Percentiles rank a stretch among this genome's conserved stretches.
phyloP scores from a whole-genome alignment of 2,113 vertebrate species.

The Actenoides lindsayi region DNA sequence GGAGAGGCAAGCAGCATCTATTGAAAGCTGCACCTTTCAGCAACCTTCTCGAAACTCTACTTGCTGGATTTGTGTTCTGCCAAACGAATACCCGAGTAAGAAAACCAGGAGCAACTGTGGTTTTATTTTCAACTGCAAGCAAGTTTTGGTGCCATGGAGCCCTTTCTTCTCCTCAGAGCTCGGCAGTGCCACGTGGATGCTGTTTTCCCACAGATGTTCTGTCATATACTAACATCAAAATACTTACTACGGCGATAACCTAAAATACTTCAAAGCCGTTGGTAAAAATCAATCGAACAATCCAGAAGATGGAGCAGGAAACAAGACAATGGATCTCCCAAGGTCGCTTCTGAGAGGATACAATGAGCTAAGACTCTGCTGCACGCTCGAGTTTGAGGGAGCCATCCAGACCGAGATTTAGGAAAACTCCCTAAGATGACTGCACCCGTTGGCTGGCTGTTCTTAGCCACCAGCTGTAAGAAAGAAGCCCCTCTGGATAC shows the following conservation, averaged over 20 bases:
- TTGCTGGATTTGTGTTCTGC: neutral
- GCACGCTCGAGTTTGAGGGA: neutral
- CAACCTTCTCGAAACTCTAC: neutral
- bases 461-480: neutral
- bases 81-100: neutral
- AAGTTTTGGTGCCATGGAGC: neutral
- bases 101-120: neutral
- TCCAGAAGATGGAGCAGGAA: neutral
- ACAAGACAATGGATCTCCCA: neutral
- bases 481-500: neutral
- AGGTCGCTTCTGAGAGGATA: neutral
- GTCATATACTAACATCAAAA: neutral
- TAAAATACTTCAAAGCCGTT: neutral
- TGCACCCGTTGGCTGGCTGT: neutral
- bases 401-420: neutral
- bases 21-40: neutral
- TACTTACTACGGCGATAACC: neutral
- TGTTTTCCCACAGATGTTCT: neutral
- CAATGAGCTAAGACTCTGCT: neutral
- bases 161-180: neutral
- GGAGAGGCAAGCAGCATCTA: neutral
- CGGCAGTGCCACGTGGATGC: neutral
- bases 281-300: neutral
- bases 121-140: neutral
- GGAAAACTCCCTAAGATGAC: neutral